Evolutionary conservation across 2,888 invertebrate genomes (phyloP).

Genomic region (Omphaloscelis lunosa): DNA sequence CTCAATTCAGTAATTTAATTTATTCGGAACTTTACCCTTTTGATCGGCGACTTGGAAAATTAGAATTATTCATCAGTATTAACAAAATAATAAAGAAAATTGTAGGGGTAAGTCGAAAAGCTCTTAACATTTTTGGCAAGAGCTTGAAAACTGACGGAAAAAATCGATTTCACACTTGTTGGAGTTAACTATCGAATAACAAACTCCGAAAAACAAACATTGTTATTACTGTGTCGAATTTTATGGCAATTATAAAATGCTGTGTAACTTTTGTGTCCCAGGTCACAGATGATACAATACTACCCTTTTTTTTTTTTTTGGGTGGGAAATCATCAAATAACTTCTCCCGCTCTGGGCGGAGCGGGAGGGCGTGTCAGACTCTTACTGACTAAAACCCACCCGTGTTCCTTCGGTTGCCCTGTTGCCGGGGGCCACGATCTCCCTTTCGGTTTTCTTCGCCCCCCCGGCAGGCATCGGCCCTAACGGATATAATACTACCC

Average conservation of each 20-base stretch:
- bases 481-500: too few relatives aligned
- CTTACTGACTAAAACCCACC: too few relatives aligned
- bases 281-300: too few relatives aligned
- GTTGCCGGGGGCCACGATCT: too few relatives aligned
- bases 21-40: constrained; percentile 21
- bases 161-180: neutral
- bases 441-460: too few relatives aligned
- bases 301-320: too few relatives aligned
- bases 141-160: neutral
- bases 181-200: neutral
- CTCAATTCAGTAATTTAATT: constrained; percentile 1
- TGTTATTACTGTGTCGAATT: neutral
- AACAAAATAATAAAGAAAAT: constrained; percentile 10
- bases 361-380: too few relatives aligned
- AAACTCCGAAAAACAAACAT: neutral
- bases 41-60: constrained; percentile 9
- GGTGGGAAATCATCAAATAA: too few relatives aligned
- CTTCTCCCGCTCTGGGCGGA: too few relatives aligned
- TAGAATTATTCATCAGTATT: constrained; percentile 12
- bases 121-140: neutral
- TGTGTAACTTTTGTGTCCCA: neutral
- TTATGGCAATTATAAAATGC: neutral
- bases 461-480: too few relatives aligned
- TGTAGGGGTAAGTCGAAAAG: neutral
- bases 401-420: too few relatives aligned